Evolutionary conservation across 2,113 vertebrate genomes (phyloP).

Genomic region (Otis tarda): DNA sequence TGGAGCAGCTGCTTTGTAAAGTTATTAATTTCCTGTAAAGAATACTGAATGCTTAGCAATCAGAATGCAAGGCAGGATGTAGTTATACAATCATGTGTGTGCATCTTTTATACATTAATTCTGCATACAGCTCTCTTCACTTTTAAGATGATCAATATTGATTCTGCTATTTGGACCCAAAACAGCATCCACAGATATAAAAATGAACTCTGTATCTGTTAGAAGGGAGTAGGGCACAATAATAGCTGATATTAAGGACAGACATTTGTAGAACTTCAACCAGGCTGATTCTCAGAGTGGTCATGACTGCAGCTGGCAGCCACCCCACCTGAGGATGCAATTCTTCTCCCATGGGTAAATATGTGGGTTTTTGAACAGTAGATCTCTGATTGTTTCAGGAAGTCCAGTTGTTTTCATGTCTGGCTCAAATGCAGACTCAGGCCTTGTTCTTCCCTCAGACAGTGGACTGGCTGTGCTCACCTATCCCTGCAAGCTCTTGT

Average conservation of each 20-base stretch:
- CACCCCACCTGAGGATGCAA: not conserved
- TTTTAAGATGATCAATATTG: not conserved
- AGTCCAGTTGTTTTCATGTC: not conserved
- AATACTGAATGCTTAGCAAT: constrained; percentile 35
- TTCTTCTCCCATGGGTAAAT: not conserved
- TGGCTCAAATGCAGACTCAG: not conserved
- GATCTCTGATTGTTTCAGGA: not conserved
- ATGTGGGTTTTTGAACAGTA: not conserved
- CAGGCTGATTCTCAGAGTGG: not conserved
- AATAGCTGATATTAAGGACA: not conserved
- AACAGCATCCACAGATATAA: not conserved
- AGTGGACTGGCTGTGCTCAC: not conserved
- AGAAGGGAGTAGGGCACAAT: not conserved
- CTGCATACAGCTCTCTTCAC: not conserved
- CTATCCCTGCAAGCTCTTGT: not conserved
- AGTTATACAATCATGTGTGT: not conserved
- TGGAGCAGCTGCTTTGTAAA: constrained; percentile 69
- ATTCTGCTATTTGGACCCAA: not conserved
- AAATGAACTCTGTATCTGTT: not conserved
- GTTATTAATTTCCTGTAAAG: constrained; percentile 74
- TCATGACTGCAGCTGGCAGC: not conserved
- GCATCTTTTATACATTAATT: constrained; percentile 39
- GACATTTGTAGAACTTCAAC: not conserved
- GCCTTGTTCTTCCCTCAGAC: not conserved
- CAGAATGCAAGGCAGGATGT: constrained; percentile 22